These are phyloP conservation scores for Odobenus rosmarus DNA, from an alignment of 2,113 vertebrate genomes.

Conservation along the genomic window DNA sequence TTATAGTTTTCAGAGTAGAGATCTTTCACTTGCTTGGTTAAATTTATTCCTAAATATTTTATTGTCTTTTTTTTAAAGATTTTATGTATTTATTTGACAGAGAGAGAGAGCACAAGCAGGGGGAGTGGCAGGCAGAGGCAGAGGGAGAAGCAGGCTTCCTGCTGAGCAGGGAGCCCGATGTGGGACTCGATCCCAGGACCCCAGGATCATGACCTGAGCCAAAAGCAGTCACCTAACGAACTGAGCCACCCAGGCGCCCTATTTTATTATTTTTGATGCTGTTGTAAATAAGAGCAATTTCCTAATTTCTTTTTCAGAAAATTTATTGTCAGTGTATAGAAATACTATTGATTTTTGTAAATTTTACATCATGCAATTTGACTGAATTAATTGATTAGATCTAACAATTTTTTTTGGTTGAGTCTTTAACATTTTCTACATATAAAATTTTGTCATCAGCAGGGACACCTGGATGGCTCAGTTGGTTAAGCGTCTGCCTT, in stretches of 20 bases:
- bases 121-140: no score
- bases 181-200: no score
- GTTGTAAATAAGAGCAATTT: background rate
- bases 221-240: no score
- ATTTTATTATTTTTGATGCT: background rate
- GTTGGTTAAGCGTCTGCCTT: no score
- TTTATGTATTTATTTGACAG: no score
- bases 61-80: background rate
- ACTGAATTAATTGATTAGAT: background rate
- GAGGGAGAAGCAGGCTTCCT: no score
- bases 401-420: background rate
- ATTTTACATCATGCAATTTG: background rate
- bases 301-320: background rate
- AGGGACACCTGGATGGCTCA: no score
- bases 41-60: background rate
- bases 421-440: background rate
- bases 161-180: no score
- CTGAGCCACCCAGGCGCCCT: no score
- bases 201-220: no score
- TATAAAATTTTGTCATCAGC: background rate
- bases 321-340: background rate
- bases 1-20: background rate
- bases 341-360: background rate
- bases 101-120: no score
- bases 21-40: background rate